Evolutionary conservation across 2,113 vertebrate species (phyloP).

Genomic region (Heptranchias perlo): DNA sequence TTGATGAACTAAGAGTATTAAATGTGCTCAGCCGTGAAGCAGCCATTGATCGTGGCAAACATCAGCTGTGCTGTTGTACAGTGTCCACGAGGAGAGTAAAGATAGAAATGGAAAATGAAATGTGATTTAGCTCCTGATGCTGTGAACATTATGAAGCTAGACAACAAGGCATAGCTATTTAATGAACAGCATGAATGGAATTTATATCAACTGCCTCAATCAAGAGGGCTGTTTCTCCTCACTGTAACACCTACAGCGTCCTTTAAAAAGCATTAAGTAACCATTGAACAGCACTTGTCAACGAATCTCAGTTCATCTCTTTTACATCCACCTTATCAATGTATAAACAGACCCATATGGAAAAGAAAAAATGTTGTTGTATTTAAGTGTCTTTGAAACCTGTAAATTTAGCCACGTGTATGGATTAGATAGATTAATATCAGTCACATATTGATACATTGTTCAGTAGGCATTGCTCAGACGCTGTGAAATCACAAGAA

Average conservation of each 20-base stretch:
- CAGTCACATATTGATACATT: not conserved
- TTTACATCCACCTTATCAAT: not conserved
- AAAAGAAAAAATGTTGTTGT: not conserved
- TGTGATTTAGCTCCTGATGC: conserved; percentile 62
- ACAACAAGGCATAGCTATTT: conserved; percentile 49
- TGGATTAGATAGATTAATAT: not conserved
- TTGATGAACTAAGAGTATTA: conserved; percentile 60
- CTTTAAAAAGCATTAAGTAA: conserved; percentile 16
- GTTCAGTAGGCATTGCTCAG: no score
- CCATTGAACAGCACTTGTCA: not conserved
- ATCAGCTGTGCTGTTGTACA: conserved; percentile 50
- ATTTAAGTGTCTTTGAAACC: not conserved
- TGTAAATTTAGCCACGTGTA: not conserved
- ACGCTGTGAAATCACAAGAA: not conserved
- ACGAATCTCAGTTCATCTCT: not conserved
- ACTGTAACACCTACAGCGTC: not conserved
- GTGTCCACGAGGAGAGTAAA: conserved; percentile 51
- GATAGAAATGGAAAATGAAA: conserved; percentile 56
- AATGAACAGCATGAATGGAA: conserved; percentile 48
- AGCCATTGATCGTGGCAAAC: conserved; percentile 60
- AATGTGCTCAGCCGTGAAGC: conserved; percentile 60
- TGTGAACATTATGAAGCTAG: conserved; percentile 42
- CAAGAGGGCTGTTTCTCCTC: no score
- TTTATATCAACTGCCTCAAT: conserved; percentile 46
- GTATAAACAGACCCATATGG: not conserved